Base-by-base conservation (phyloP, 2,113 vertebrate genomes). In the Sander vitreus region DNA sequence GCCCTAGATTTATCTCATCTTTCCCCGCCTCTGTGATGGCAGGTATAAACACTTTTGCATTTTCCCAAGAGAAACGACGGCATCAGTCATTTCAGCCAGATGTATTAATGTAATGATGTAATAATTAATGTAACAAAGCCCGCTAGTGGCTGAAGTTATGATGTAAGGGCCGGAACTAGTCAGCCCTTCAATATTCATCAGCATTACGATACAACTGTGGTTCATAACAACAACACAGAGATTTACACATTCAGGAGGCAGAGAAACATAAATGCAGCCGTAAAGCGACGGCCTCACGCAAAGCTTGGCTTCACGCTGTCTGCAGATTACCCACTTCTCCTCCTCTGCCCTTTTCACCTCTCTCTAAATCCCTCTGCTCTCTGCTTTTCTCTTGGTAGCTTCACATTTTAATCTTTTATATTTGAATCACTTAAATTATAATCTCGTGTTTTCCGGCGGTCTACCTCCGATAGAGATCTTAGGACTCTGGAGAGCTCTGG, bases 321-420 rank as follows among this genome's bases (percentile, higher is more conserved):
- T 77, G 68, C 3, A 33, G 68, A 50, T 72, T 63, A 80, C 72
- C 85, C 54, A 30, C 48, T 4, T 45, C 64, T 73, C 51, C 30
- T 36, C 6, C 54, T 65, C 72, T 57, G 36, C 64, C 57, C 72
- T 76, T 21, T 54, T 71, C 72, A 80, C 78, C 78, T 70, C 60
- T 33, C 30, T 60, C 54, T 47, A 13, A 68, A 18, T 60, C 18
- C 10, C 75, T 13, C 14, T 7, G 5, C 69, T 39, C 60, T 27
- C 6, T 5, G 8, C 23, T 19, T 1, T 53, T 33, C 74, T 81
- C 72, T 15, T 4, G 18, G n/a, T 48, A 43, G 47, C 23, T 21
- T 18, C 48, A 27, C 3, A 7, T 23, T 80, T 83, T 33, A 76
- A 80, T 80, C 63, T 62, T 78, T 71, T 0, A 82, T 13, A 54